Evolutionary conservation across 2,888 invertebrate genomes (phyloP).

Genomic region (Lamellibrachia satsuma): DNA sequence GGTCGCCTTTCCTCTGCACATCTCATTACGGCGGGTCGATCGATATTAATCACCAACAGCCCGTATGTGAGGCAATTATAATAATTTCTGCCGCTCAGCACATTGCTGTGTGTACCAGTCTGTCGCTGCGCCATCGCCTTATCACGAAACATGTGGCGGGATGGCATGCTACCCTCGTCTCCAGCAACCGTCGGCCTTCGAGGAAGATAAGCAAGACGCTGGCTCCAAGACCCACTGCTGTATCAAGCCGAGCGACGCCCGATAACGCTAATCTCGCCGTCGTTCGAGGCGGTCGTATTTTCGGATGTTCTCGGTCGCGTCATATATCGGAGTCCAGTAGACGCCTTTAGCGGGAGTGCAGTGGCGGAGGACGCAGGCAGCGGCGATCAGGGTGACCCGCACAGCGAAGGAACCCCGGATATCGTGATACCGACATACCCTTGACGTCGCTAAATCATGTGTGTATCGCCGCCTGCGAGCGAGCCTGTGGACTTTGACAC

Average conservation of each 20-base stretch:
- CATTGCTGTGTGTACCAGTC: background rate
- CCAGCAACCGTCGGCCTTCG: background rate
- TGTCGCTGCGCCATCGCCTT: background rate
- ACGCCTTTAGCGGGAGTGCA: background rate
- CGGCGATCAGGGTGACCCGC: background rate
- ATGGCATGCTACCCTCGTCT: background rate
- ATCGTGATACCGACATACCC: background rate
- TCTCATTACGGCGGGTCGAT: background rate
- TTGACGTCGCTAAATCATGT: background rate
- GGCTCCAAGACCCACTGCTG: background rate
- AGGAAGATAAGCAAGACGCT: background rate
- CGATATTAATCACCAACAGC: background rate
- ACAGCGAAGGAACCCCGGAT: background rate
- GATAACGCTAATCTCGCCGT: background rate
- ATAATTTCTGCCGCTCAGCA: background rate
- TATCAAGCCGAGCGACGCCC: background rate
- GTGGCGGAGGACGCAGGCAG: background rate
- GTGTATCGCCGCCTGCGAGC: background rate
- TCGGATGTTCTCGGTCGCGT: background rate
- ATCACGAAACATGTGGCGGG: constrained; percentile 8
- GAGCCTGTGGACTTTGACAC: constrained; percentile 3
- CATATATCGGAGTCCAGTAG: background rate
- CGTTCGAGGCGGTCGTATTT: background rate
- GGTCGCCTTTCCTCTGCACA: background rate
- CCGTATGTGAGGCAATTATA: constrained; percentile 11